phyloP scores from a whole-genome alignment of 2,888 invertebrate genomes.

The Chrysomela aeneicollis region DNA sequence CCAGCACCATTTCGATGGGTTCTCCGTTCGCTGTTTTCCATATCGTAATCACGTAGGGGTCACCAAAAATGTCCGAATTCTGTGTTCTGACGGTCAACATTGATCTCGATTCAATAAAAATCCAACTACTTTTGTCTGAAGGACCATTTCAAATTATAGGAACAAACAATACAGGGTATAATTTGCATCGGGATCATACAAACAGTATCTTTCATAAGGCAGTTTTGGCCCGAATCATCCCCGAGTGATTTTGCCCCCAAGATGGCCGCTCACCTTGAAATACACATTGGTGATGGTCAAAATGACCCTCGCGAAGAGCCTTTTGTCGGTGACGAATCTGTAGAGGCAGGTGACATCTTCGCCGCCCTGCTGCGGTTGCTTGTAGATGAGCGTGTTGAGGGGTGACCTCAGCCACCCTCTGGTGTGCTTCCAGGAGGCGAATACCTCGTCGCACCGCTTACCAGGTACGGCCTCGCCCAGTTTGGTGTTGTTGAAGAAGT shows the following conservation, averaged over 20 bases:
- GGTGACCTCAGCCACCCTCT: slow-evolving; percentile 83
- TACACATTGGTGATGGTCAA: slow-evolving; percentile 79
- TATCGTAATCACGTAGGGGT: no score
- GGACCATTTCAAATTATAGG: no score
- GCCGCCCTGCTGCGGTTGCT: slow-evolving; percentile 73
- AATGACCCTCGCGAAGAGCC: slow-evolving; percentile 83
- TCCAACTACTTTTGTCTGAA: no score
- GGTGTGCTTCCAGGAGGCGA: slow-evolving; percentile 83
- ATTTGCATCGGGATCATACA: no score
- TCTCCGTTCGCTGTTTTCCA: no score
- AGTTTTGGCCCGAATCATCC: no score
- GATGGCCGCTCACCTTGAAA: slow-evolving; percentile 71
- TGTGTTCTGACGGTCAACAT: no score
- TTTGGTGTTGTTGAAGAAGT: slow-evolving; percentile 90
- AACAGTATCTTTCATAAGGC: no score
- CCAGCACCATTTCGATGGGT: no score
- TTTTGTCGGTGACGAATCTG: slow-evolving; percentile 82
- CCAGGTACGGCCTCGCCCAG: slow-evolving; percentile 83
- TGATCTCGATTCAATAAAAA: no score
- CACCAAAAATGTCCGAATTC: no score
- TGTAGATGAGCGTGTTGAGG: slow-evolving; percentile 86
- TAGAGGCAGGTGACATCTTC: slow-evolving; percentile 84
- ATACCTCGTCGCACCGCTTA: slow-evolving; percentile 87
- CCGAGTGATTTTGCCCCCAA: background rate
- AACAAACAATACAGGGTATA: no score